Evolutionary conservation across 2,888 invertebrate species (phyloP), one percentile per base, ranked within the genome.

Genomic region (Synanthedon myopaeformis): DNA sequence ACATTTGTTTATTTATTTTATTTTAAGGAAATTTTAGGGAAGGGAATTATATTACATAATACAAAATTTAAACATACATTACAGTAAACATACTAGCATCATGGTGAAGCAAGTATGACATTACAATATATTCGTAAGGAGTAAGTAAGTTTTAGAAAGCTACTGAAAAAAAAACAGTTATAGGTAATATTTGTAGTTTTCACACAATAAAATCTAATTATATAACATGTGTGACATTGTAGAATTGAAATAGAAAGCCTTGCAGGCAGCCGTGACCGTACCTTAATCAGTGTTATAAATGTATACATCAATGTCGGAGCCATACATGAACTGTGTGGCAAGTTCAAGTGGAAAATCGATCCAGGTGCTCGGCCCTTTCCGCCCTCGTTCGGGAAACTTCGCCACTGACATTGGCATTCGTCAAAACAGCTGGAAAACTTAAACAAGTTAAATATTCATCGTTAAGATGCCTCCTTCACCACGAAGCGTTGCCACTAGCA

Each of bases 311-410:
- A 72, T 71, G 71, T 69, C 56, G 60, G 61, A 52, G 58, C 58
- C 65, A 60, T 59, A 68, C 65, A 64, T 67, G 65, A 70, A 66
- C 66, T 58, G 64, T 17, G 17, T 53, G 59, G 62, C 72, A 76
- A 76, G 79, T 78, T 82, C 74, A 79, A 74, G 72, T 65, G 67
- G 68, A 72, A 72, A 72, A 80, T 82, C 80, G 80, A 81, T 82
- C 65, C 67, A 71, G 66, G 64, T 64, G 57, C 54, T 76, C 77
- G 74, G 61, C 52, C 54, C 51, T 49, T 57, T 63, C 60, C 79
- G 76, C 41, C 57, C 52, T 28, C 51, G 51, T 56, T 77, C 72
- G 74, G 70, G 52, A 42, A 17, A 45, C 55, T 59, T 55, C 67
- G 69, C 61, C 55, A 23, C 52, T 67, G 64, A 64, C 67, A 66